A percentile compares a stretch with the other conserved stretches of the same genome.
Evolutionary conservation across 2,888 invertebrate species (phyloP).

Genomic region (Heteromyza rotundicornis): DNA sequence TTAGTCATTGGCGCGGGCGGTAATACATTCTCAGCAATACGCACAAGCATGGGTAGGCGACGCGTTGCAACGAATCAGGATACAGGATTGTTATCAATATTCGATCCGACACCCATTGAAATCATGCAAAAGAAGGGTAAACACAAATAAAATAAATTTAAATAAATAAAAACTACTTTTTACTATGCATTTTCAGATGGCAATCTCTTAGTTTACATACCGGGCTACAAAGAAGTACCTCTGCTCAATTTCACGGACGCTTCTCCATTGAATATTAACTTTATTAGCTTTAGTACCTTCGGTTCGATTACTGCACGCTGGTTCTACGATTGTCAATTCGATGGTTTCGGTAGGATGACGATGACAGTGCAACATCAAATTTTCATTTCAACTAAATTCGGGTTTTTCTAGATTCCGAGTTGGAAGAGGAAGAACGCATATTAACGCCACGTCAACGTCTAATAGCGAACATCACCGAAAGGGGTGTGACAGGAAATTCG

Average conservation of each 20-base stretch:
- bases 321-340: constrained; percentile 69
- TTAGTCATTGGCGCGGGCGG: constrained; percentile 72
- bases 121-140: constrained; percentile 67
- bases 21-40: constrained; percentile 74
- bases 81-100: constrained; percentile 66
- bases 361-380: not conserved
- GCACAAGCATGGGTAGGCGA: constrained; percentile 67
- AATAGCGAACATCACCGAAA: constrained; percentile 64
- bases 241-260: constrained; percentile 69
- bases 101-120: constrained; percentile 72
- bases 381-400: constrained; percentile 2
- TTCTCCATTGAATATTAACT: constrained; percentile 68
- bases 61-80: constrained; percentile 68
- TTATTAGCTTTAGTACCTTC: constrained; percentile 75
- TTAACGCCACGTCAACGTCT: constrained; percentile 66
- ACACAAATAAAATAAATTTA: too few species aligned
- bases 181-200: constrained; percentile 66
- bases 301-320: constrained; percentile 71
- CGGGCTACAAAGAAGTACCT: constrained; percentile 68
- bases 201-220: constrained; percentile 68
- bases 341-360: constrained; percentile 46
- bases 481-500: constrained; percentile 60
- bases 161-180: not conserved
- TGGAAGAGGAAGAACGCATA: constrained; percentile 42
- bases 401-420: constrained; percentile 43